These are phyloP conservation scores for Epirrhoe alternata DNA, from an alignment of 2,888 invertebrate species.

Conservation along the genomic window DNA sequence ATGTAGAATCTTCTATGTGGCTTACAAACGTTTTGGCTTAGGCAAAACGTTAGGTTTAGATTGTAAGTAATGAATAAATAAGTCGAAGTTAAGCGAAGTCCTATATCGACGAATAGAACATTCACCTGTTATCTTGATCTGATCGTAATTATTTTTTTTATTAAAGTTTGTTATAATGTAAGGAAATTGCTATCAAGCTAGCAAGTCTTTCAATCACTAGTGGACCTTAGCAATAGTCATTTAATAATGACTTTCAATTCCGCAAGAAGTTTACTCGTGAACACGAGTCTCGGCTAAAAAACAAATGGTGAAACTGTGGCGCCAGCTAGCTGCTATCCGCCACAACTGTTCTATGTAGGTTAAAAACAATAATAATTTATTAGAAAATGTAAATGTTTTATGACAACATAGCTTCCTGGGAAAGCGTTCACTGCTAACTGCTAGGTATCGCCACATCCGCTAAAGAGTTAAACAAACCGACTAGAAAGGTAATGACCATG, in stretches of 20 bases:
- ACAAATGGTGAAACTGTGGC: background rate
- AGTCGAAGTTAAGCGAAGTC: too few species aligned
- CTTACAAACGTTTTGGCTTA: too few species aligned
- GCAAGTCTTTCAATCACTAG: too few species aligned
- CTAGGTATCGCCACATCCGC: slow-evolving; percentile 55
- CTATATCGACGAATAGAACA: too few species aligned
- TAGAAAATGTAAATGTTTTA: slow-evolving; percentile 37
- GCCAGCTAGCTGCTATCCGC: background rate
- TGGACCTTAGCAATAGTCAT: too few species aligned
- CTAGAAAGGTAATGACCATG: slow-evolving; percentile 55
- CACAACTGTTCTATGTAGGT: slow-evolving; percentile 27
- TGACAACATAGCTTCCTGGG: slow-evolving; percentile 51
- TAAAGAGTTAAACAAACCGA: slow-evolving; percentile 62
- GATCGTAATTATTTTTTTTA: too few species aligned
- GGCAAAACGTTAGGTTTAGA: too few species aligned
- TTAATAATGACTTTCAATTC: background rate
- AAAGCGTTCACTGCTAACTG: slow-evolving; percentile 41
- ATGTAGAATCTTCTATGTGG: too few species aligned
- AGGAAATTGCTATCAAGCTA: too few species aligned
- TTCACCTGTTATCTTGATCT: too few species aligned
- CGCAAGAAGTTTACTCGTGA: background rate
- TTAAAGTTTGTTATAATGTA: too few species aligned
- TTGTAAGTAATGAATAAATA: too few species aligned
- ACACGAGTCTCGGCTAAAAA: background rate
- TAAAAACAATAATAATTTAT: slow-evolving; percentile 33